These are phyloP conservation scores for Xenopus laevis DNA, from an alignment of 2,113 vertebrate species.

Conservation along the genomic window DNA sequence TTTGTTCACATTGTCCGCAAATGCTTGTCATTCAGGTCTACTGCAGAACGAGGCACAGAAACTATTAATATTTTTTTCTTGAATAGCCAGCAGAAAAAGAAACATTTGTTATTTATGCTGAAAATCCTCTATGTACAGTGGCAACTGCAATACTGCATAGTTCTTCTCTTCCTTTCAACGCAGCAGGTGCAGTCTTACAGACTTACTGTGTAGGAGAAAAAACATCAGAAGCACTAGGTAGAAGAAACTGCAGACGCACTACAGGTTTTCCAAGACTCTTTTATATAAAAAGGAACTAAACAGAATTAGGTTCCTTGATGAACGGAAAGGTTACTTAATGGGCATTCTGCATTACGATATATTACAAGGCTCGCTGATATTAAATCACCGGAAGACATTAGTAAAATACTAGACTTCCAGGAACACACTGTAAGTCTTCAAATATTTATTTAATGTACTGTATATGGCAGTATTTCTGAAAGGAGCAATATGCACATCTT, in stretches of 20 bases:
- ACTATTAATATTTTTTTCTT: not conserved
- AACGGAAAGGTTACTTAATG: slow-evolving; percentile 7
- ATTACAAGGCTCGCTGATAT: slow-evolving; percentile 3
- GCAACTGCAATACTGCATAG: not conserved
- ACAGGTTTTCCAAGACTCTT: not conserved
- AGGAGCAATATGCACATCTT: no score
- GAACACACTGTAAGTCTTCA: not conserved
- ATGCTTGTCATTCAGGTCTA: not conserved
- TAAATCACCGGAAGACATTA: not conserved
- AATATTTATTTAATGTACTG: no score
- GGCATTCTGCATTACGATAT: not conserved
- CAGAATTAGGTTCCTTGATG: not conserved
- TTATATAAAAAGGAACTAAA: not conserved
- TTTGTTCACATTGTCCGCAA: not conserved
- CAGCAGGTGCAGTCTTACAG: not conserved
- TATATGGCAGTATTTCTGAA: no score
- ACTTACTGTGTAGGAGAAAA: not conserved
- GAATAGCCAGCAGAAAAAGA: slow-evolving; percentile 2
- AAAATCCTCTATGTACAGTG: not conserved
- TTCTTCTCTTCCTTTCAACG: not conserved
- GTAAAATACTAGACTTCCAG: slow-evolving; percentile 2
- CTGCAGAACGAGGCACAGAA: not conserved
- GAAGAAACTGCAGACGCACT: not conserved
- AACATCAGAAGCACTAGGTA: not conserved
- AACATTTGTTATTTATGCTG: slow-evolving; percentile 10